Evolutionary conservation across 2,888 invertebrate genomes (phyloP).

Genomic region (Drosophila aldrichi): DNA sequence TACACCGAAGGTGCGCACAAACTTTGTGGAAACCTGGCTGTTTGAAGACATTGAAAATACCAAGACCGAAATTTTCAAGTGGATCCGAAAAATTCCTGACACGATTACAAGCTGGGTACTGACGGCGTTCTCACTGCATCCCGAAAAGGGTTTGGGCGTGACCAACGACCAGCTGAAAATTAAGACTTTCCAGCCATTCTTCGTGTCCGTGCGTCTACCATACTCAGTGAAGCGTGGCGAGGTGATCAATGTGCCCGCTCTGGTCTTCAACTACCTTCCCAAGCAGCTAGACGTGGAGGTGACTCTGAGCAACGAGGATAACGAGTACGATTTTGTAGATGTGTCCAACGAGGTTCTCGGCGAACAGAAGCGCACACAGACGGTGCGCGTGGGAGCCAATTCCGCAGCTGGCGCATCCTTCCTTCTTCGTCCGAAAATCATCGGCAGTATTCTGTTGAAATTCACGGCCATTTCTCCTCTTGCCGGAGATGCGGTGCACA

Average conservation of each 20-base stretch:
- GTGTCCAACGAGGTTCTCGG: slow-evolving; percentile 95
- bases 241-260: slow-evolving; percentile 93
- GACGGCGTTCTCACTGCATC: slow-evolving; percentile 92
- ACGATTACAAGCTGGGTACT: slow-evolving; percentile 94
- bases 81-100: slow-evolving; percentile 88
- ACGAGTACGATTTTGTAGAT: slow-evolving; percentile 93
- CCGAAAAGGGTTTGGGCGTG: slow-evolving; percentile 90
- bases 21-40: slow-evolving; percentile 91
- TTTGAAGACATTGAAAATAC: slow-evolving; percentile 85
- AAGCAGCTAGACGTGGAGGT: slow-evolving; percentile 92
- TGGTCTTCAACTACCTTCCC: slow-evolving; percentile 94
- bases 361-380: slow-evolving; percentile 91
- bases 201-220: slow-evolving; percentile 93
- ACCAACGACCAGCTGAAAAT: slow-evolving; percentile 89
- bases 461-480: slow-evolving; percentile 90
- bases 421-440: slow-evolving; percentile 90
- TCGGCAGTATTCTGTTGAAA: slow-evolving; percentile 91
- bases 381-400: slow-evolving; percentile 89
- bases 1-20: slow-evolving; percentile 85
- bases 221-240: slow-evolving; percentile 96
- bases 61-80: slow-evolving; percentile 68
- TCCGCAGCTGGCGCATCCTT: slow-evolving; percentile 92
- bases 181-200: slow-evolving; percentile 92
- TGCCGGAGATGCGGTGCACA: slow-evolving; percentile 92
- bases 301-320: slow-evolving; percentile 91